Base-by-base conservation (phyloP, 2,797 vertebrate genomes). In the Sebastes matsubarae region DNA sequence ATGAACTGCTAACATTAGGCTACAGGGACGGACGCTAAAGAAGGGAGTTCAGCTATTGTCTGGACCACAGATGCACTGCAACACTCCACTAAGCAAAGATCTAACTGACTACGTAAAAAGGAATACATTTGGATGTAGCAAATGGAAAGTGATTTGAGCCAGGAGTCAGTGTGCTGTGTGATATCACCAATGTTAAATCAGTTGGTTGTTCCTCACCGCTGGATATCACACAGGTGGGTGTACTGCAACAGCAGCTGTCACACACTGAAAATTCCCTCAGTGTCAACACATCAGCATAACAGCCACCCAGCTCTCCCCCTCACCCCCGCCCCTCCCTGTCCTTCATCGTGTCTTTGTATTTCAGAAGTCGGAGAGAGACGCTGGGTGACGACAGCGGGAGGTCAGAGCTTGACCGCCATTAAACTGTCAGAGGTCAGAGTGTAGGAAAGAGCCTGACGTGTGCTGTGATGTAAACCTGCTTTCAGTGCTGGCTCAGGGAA, bases 351-450 rank as follows among this genome's bases (percentile, higher is more conserved):
- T 86, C 87, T 83, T 89, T 92, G 91, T 77, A 82, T 89, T 88
- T 79, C 61, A n/a, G 72, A 77, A 88, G 87, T 78, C 52, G 14
- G 38, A 16, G 2, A 68, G 73, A 54, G 88, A 71, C 71, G 67
- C 72, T n/a, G 70, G 59, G 89, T 38, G 95, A 91, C 70, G 93
- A 95, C 87, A 92, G 91, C 61, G 65, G 81, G 82, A 87, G 82
- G 89, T 92, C 87, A 77, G 82, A 85, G 90, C 77, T 46, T 81
- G 82, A 84, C 85, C 75, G 22, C 16, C 76, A 80, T 88, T 88
- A 88, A 89, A 74, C 77, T 50, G 79, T 16, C 83, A 82, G 77
- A 88, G 89, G 89, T 92, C 90, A 87, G 71, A 72, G 72, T 69
- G 70, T 13, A 69, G 68, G 58, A 24, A 22, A 69, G 74, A 61